Percentiles rank a stretch among this genome's conserved stretches.
Conservation (phyloP, 2,797 vertebrate genomes). For the Rhinella marina region DNA sequence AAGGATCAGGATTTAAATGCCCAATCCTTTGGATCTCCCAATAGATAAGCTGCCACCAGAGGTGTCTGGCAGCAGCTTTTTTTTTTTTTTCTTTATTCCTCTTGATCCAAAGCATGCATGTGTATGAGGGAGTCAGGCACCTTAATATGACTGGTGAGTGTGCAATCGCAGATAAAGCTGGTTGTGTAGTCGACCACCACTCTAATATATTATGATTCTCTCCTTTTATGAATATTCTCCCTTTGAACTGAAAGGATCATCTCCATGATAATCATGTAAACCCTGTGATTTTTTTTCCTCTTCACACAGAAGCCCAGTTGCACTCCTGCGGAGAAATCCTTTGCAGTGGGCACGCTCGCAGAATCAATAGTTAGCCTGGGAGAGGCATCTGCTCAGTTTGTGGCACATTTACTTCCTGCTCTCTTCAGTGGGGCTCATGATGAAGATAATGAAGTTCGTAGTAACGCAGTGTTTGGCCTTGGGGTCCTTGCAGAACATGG, state of each 20-base stretch:
- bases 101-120: no score
- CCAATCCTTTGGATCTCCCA: no score
- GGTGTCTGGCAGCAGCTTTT: no score
- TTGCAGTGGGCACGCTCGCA: constrained; percentile 82
- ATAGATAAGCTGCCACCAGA: no score
- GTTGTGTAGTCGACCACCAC: not conserved
- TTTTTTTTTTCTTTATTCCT: no score
- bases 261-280: not conserved
- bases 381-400: constrained; percentile 72
- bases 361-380: constrained; percentile 83
- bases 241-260: not conserved
- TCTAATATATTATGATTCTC: not conserved
- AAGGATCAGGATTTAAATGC: no score
- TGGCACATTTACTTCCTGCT: constrained; percentile 77
- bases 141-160: not conserved
- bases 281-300: not conserved
- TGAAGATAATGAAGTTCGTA: constrained; percentile 84
- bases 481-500: constrained; percentile 85
- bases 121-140: not conserved
- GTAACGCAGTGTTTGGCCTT: constrained; percentile 86
- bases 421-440: constrained; percentile 79
- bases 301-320: constrained; percentile 80
- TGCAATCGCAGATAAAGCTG: not conserved
- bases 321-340: constrained; percentile 85
- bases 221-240: not conserved